Evolutionary conservation across 2,888 invertebrate species (phyloP), one percentile per base, ranked within the genome.

Genomic region (Tetragnatha montana): DNA sequence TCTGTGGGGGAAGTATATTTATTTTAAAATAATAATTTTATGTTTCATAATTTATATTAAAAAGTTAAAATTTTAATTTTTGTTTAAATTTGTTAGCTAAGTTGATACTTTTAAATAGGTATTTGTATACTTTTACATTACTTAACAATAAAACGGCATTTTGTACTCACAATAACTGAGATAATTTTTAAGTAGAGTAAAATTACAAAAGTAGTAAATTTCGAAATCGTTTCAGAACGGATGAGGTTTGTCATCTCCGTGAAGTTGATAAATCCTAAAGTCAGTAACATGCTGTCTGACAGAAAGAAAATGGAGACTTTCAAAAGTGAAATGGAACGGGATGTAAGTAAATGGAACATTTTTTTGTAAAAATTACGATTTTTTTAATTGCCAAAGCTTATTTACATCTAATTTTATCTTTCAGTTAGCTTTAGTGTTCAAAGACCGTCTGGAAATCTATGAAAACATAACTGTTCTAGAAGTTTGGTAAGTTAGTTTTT

Each of bases 401-500:
- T 35, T 35, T 4, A 60, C 0, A 8, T 60, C 17, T 0, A 60
- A 10, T 68, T 19, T 80, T 75, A 51, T 50, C 21, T 90, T 87
- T 17, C 79, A 90, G 90, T 84, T 90, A 14, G 84, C 76, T 70
- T 51, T 87, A 8, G 17, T 90, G 22, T 87, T 90, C 49, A 87
- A 90, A 84, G 86, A 82, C 12, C 86, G 84, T 35, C 50, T 90
- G 14, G 87, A 87, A 75, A 79, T 84, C 6, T 82, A 84, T 17
- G 87, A 90, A 50, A 90, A 90, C 76, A 87, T 90, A 21, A 90
- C 90, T 14, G 90, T 90, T 6, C 22, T 90, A 22, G 90, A 90
- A 47, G 81, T 90, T 8, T 78, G 75, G 90, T 90, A 76, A 84
- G 87, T 76, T 79, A n/a, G 12, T 73, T 76, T 49, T 35, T 35